Evolutionary conservation across 2,888 invertebrate genomes (phyloP).

Genomic region (Pachliopta kotzebuea): DNA sequence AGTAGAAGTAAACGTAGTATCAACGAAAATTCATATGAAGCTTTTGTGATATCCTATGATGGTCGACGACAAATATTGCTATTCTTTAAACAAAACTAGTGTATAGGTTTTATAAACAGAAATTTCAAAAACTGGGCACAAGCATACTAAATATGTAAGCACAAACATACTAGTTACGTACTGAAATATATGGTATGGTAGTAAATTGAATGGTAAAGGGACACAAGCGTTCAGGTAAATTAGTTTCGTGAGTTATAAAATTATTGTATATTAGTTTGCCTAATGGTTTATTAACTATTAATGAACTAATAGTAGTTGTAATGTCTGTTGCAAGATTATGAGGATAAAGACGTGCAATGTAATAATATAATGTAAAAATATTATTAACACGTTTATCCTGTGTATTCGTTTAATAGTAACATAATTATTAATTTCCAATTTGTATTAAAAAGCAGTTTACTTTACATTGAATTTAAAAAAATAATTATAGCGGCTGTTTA

Average conservation of each 20-base stretch:
- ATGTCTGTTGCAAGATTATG: background rate
- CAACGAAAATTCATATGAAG: too few relatives aligned
- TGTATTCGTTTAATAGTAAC: background rate
- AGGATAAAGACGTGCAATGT: background rate
- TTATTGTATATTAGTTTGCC: background rate
- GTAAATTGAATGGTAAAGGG: too few relatives aligned
- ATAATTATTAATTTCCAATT: background rate
- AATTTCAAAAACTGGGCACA: too few relatives aligned
- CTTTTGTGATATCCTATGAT: too few relatives aligned
- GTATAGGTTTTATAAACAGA: too few relatives aligned
- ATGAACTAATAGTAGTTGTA: background rate
- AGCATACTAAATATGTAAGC: too few relatives aligned
- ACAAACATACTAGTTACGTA: too few relatives aligned
- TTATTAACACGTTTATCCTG: background rate
- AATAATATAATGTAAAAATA: background rate
- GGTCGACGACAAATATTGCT: too few relatives aligned
- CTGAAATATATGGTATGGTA: too few relatives aligned
- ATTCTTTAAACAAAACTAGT: too few relatives aligned
- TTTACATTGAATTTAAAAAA: background rate
- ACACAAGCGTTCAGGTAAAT: background rate
- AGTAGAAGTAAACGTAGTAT: too few relatives aligned
- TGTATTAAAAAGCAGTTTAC: background rate
- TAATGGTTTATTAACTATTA: background rate
- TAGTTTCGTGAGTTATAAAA: background rate
- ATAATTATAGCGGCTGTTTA: background rate